A percentile compares a stretch with the other conserved stretches of the same genome.
phyloP scores from a whole-genome alignment of 2,888 invertebrate genomes.

The Drosophila dives region DNA sequence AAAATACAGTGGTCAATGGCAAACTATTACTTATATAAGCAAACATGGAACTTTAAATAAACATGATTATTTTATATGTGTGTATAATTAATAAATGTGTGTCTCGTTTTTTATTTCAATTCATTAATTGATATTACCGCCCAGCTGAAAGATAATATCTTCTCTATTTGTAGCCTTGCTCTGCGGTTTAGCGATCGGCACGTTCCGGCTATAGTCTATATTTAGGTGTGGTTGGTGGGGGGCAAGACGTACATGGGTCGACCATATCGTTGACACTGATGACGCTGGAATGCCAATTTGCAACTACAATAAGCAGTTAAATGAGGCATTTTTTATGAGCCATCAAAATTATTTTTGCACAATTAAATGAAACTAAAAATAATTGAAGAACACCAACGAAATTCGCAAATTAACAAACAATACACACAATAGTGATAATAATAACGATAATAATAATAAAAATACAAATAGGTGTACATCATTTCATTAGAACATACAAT shows the following conservation, averaged over 20 bases:
- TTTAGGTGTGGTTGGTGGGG: background rate
- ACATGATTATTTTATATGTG: slow-evolving; percentile 54
- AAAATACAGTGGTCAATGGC: slow-evolving; percentile 64
- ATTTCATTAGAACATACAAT: slow-evolving; percentile 36
- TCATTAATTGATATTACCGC: background rate
- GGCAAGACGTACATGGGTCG: slow-evolving; percentile 12
- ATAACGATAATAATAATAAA: slow-evolving; percentile 16
- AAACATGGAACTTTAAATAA: slow-evolving; percentile 46
- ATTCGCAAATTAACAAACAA: slow-evolving; percentile 44
- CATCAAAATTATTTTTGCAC: slow-evolving; percentile 41
- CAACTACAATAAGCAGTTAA: slow-evolving; percentile 52
- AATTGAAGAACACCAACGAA: slow-evolving; percentile 4
- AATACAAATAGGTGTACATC: slow-evolving; percentile 27
- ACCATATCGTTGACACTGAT: slow-evolving; percentile 45
- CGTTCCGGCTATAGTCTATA: slow-evolving; percentile 21
- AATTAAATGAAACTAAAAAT: slow-evolving; percentile 36
- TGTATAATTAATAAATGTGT: slow-evolving; percentile 40
- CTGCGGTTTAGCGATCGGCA: slow-evolving; percentile 32
- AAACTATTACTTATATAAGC: slow-evolving; percentile 74
- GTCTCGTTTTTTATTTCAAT: slow-evolving; percentile 16
- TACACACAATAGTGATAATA: slow-evolving; percentile 14
- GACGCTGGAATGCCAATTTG: slow-evolving; percentile 46
- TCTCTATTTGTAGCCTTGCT: slow-evolving; percentile 3
- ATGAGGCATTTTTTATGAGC: slow-evolving; percentile 55
- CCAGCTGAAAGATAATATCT: slow-evolving; percentile 24